Percentiles rank a stretch among this genome's conserved stretches.
Conservation (phyloP, 2,888 invertebrate genomes). For the Arge pagana region DNA sequence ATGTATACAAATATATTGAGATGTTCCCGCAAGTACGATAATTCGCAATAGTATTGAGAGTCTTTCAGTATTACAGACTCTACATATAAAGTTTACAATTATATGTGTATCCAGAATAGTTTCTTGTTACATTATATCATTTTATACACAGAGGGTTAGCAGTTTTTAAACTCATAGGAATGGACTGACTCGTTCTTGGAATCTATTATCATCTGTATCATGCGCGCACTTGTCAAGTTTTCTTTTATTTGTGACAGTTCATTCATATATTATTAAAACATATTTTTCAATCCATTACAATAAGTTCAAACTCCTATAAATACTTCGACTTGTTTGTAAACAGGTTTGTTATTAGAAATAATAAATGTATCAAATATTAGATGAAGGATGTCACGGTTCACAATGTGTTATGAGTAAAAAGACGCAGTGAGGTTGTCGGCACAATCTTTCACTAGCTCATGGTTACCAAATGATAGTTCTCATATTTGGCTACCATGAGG, state of each 20-base stretch:
- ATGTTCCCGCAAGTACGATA: too few relatives aligned
- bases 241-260: background rate
- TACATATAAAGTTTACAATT: background rate
- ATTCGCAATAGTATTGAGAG: background rate
- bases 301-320: conserved; percentile 8
- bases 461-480: conserved; percentile 19
- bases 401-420: conserved; percentile 9
- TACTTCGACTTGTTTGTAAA: conserved; percentile 1
- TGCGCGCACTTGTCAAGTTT: too few relatives aligned
- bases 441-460: conserved; percentile 19
- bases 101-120: conserved; percentile 1
- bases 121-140: conserved; percentile 5
- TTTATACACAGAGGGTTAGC: conserved; percentile 4
- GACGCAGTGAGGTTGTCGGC: conserved; percentile 17
- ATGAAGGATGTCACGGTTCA: conserved; percentile 9
- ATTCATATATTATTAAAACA: background rate
- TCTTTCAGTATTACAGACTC: background rate
- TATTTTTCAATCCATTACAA: conserved; percentile 8
- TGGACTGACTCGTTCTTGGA: conserved; percentile 4
- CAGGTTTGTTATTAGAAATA: conserved; percentile 13
- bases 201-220: too few relatives aligned
- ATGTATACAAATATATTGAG: conserved; percentile 10
- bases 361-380: conserved; percentile 16
- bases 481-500: conserved; percentile 22
- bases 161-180: conserved; percentile 8